phyloP scores from a whole-genome alignment of 92 coral and sea anemone genomes.

The Desmophyllum pertusum region DNA sequence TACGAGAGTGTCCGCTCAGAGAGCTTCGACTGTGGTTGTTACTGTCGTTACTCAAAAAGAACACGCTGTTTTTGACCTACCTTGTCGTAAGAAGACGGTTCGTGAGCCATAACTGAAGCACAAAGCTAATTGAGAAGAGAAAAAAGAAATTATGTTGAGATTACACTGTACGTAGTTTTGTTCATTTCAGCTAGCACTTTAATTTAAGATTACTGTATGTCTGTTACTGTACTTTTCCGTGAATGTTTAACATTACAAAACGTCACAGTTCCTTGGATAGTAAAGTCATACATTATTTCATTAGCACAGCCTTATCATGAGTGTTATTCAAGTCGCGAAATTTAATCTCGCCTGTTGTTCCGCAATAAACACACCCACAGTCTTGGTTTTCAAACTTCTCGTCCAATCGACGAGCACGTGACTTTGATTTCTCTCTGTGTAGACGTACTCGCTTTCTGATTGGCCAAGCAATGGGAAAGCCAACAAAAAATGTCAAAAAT shows the following conservation, averaged over 20 bases:
- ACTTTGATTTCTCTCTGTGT: background rate
- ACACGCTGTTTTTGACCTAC: conserved; percentile 39
- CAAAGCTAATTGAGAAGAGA: conserved; percentile 55
- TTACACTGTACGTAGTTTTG: background rate
- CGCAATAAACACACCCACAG: too few species aligned
- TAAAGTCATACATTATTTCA: too few species aligned
- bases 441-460: background rate
- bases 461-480: background rate
- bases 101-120: conserved; percentile 86
- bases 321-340: too few species aligned
- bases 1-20: too few species aligned
- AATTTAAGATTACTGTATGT: too few species aligned
- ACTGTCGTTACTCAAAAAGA: too few species aligned
- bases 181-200: too few species aligned
- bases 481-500: background rate
- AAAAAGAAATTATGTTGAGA: background rate
- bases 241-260: background rate
- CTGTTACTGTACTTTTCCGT: too few species aligned
- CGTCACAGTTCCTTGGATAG: background rate
- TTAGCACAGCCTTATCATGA: too few species aligned
- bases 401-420: background rate
- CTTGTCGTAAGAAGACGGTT: conserved; percentile 74
- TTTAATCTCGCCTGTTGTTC: too few species aligned
- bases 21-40: background rate
- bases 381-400: background rate